These are phyloP conservation scores for Callinectes sapidus DNA, from an alignment of 2,888 invertebrate genomes.

Conservation along the genomic window DNA sequence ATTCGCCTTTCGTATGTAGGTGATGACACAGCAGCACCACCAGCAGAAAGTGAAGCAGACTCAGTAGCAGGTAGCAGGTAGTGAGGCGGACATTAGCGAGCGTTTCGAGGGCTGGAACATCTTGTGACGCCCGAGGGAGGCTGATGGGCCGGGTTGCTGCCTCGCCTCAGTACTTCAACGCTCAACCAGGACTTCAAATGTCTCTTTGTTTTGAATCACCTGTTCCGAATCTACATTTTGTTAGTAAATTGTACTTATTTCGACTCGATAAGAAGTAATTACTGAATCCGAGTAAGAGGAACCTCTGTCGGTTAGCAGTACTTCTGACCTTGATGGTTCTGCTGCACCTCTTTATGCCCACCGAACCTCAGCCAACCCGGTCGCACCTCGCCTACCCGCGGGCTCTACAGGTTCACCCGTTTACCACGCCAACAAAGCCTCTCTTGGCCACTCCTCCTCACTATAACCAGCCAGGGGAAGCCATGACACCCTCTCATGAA, in stretches of 20 bases:
- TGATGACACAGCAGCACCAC: not conserved
- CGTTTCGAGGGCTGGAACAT: constrained; percentile 28
- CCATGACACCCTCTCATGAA: constrained; percentile 11
- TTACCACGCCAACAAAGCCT: constrained; percentile 33
- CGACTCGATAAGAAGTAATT: not conserved
- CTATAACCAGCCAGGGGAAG: not conserved
- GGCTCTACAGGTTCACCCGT: constrained; percentile 32
- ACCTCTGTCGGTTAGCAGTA: not conserved
- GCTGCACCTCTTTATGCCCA: constrained; percentile 32
- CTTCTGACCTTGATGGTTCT: constrained; percentile 21
- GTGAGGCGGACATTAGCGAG: constrained; percentile 23
- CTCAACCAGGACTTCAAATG: not conserved
- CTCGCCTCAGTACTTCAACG: not conserved
- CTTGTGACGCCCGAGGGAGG: constrained; percentile 6
- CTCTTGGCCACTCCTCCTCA: constrained; percentile 26
- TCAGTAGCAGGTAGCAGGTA: constrained; percentile 31
- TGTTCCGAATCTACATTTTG: not conserved
- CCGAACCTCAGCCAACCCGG: constrained; percentile 16
- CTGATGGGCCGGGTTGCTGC: constrained; percentile 22
- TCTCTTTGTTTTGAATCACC: not conserved
- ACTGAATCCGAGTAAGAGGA: not conserved
- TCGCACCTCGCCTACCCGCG: constrained; percentile 9
- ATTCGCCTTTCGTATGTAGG: not conserved
- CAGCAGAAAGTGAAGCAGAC: constrained; percentile 33
- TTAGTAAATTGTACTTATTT: not conserved